A percentile compares a stretch with the other conserved stretches of the same genome.
Conservation (phyloP, 2,888 invertebrate species). For the Actias luna region DNA sequence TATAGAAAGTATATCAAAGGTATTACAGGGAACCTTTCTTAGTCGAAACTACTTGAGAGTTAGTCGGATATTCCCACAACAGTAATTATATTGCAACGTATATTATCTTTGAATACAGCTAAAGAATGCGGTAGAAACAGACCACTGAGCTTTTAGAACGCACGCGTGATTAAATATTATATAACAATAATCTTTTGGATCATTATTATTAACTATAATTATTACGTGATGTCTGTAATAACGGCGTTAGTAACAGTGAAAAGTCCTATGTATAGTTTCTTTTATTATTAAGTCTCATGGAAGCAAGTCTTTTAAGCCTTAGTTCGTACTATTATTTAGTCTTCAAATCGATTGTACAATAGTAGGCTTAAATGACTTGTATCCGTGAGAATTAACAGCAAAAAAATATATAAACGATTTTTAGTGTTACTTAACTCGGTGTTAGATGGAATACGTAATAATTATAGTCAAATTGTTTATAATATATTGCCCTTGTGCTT, state of each 20-base stretch:
- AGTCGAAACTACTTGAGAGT: not conserved
- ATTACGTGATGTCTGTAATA: not conserved
- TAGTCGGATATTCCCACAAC: not conserved
- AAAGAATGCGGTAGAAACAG: slow-evolving; percentile 2
- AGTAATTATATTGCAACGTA: not conserved
- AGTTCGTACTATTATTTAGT: too few species aligned
- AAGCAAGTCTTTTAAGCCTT: too few species aligned
- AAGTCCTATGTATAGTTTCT: not conserved
- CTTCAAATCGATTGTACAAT: too few species aligned
- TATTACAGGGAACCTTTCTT: not conserved
- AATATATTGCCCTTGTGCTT: too few species aligned
- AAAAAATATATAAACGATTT: too few species aligned
- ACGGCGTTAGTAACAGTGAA: not conserved
- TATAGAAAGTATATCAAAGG: too few species aligned
- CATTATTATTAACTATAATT: slow-evolving; percentile 2
- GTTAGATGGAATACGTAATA: too few species aligned
- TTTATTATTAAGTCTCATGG: not conserved
- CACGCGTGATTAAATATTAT: not conserved
- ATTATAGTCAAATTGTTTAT: too few species aligned
- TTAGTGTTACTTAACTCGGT: too few species aligned
- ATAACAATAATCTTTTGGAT: not conserved
- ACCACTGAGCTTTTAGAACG: not conserved
- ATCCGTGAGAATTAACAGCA: too few species aligned
- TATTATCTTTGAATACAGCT: not conserved
- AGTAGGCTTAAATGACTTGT: too few species aligned